phyloP scores from a whole-genome alignment of 2,113 vertebrate genomes.

The Gorsachius goisagi region DNA sequence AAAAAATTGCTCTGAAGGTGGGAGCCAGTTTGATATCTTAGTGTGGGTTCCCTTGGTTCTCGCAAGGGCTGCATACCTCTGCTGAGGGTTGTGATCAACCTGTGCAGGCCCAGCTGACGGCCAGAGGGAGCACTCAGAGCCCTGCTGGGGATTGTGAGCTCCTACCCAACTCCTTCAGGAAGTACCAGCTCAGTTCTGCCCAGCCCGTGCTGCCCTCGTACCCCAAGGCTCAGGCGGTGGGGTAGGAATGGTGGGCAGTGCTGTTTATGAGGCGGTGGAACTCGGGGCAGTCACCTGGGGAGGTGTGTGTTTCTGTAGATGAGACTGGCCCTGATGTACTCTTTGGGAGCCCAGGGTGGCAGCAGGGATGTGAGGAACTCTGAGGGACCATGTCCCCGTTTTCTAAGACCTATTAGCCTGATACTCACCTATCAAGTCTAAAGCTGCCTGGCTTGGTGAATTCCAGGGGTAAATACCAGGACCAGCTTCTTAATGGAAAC shows the following conservation, averaged over 20 bases:
- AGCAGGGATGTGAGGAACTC: not conserved
- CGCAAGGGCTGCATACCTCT: not conserved
- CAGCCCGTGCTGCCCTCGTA: fast-evolving
- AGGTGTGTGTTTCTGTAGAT: not conserved
- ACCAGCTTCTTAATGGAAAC: not conserved
- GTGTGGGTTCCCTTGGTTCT: not conserved
- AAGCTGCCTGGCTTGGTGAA: not conserved
- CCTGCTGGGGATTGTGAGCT: not conserved
- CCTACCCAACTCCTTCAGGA: not conserved
- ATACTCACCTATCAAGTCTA: not conserved
- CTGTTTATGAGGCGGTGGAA: not conserved
- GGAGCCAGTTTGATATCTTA: not conserved
- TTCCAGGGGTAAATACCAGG: not conserved
- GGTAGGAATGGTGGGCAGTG: not conserved
- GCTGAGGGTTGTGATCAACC: not conserved
- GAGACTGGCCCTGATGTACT: not conserved
- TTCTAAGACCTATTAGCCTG: not conserved
- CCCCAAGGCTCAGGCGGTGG: not conserved
- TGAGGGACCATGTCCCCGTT: not conserved
- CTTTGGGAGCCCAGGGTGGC: not conserved
- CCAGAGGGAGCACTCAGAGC: not conserved
- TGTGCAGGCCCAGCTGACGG: not conserved
- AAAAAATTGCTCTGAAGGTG: not conserved
- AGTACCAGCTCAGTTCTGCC: not conserved
- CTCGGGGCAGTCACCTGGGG: too few species aligned